Conservation (phyloP, 2,797 vertebrate species). For the Chloroceryle amazona region DNA sequence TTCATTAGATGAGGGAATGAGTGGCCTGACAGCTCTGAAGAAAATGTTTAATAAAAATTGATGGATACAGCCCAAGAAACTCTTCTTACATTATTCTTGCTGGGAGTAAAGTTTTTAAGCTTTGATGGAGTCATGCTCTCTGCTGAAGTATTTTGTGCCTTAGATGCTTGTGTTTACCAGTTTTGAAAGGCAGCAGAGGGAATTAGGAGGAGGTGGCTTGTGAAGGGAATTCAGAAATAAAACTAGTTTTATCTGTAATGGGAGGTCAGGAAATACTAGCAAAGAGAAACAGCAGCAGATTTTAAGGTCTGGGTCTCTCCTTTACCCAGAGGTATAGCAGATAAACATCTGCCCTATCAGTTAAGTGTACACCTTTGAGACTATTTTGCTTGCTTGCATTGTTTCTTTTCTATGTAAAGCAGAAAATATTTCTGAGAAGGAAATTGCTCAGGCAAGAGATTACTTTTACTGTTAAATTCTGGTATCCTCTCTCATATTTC, state of each 20-base stretch:
- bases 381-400: not conserved
- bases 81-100: slow-evolving; percentile 68
- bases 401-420: not conserved
- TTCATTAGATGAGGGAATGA: slow-evolving; percentile 33
- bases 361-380: not conserved
- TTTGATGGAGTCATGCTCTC: slow-evolving; percentile 47
- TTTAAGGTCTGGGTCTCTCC: not conserved
- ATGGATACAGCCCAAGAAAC: slow-evolving; percentile 59
- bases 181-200: not conserved
- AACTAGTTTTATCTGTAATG: slow-evolving; percentile 61
- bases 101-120: slow-evolving; percentile 59
- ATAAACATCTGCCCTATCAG: not conserved
- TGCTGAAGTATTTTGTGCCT: slow-evolving; percentile 61
- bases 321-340: not conserved
- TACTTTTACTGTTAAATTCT: not conserved
- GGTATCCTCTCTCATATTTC: not conserved
- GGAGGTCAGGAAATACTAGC: not conserved
- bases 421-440: not conserved
- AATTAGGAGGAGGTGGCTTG: not conserved
- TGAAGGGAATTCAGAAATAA: slow-evolving; percentile 11
- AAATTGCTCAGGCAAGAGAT: not conserved
- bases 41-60: slow-evolving; percentile 74
- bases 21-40: slow-evolving; percentile 53
- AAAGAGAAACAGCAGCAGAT: not conserved
- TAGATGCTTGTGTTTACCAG: slow-evolving; percentile 43